Percentiles rank a stretch among this genome's conserved stretches.
These are phyloP conservation scores for Chelonoidis abingdonii DNA, from an alignment of 2,113 vertebrate genomes.

Conservation along the genomic window DNA sequence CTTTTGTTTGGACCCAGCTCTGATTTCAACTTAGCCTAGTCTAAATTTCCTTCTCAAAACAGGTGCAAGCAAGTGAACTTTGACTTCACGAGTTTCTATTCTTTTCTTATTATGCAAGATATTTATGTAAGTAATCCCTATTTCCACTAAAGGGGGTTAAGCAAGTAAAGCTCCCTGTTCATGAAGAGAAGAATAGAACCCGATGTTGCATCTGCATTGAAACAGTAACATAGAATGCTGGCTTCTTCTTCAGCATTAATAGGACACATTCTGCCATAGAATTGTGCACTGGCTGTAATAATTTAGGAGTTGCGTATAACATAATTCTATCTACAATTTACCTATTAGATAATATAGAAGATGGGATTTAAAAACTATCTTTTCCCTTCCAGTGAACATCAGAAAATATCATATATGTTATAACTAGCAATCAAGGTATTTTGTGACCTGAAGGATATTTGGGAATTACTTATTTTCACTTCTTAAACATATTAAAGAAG, in stretches of 20 bases:
- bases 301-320: not conserved
- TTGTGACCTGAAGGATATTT: not conserved
- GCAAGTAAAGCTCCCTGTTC: not conserved
- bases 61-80: not conserved
- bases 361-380: not conserved
- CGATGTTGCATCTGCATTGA: rapidly evolving
- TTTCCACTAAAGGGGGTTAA: not conserved
- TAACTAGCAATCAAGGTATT: not conserved
- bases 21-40: constrained; percentile 4
- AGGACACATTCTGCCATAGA: not conserved
- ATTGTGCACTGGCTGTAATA: not conserved
- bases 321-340: not conserved
- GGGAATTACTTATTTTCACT: not conserved
- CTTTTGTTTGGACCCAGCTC: not conserved
- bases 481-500: not conserved
- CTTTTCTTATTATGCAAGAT: not conserved
- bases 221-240: not conserved
- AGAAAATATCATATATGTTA: not conserved
- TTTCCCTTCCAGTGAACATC: not conserved
- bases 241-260: not conserved
- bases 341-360: not conserved
- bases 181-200: not conserved
- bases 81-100: not conserved
- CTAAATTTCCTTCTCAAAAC: not conserved
- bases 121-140: not conserved